phyloP scores from a whole-genome alignment of 2,888 invertebrate species.

The Spisula solida region DNA sequence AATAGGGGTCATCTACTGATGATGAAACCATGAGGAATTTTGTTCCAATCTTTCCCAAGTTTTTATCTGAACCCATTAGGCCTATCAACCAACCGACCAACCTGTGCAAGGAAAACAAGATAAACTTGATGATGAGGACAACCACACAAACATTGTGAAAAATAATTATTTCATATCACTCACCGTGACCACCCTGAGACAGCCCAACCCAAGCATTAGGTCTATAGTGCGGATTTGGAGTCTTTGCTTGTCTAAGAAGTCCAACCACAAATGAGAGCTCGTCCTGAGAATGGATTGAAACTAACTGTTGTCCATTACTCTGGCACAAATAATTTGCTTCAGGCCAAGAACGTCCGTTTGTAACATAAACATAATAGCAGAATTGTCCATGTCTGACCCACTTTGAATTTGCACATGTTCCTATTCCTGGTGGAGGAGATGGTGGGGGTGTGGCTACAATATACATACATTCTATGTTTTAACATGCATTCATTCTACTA shows the following conservation, averaged over 20 bases:
- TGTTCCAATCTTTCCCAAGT: too few species aligned
- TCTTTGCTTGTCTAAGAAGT: constrained; percentile 48
- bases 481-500: background rate
- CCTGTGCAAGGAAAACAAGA: too few species aligned
- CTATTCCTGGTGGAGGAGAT: constrained; percentile 60
- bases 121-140: too few species aligned
- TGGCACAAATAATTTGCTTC: constrained; percentile 75
- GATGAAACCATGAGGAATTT: too few species aligned
- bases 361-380: constrained; percentile 72
- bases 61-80: too few species aligned
- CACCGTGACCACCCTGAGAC: constrained; percentile 69
- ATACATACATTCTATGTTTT: constrained; percentile 33
- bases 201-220: constrained; percentile 76
- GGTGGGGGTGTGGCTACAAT: constrained; percentile 48
- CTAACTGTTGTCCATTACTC: constrained; percentile 71
- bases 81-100: too few species aligned
- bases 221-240: constrained; percentile 55
- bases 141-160: too few species aligned
- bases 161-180: background rate
- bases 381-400: constrained; percentile 52
- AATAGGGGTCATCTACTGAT: too few species aligned
- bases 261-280: constrained; percentile 70
- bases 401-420: constrained; percentile 65
- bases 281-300: constrained; percentile 71
- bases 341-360: constrained; percentile 72